Evolutionary conservation across 2,797 vertebrate species (phyloP).

Genomic region (Malurus leucopterus): DNA sequence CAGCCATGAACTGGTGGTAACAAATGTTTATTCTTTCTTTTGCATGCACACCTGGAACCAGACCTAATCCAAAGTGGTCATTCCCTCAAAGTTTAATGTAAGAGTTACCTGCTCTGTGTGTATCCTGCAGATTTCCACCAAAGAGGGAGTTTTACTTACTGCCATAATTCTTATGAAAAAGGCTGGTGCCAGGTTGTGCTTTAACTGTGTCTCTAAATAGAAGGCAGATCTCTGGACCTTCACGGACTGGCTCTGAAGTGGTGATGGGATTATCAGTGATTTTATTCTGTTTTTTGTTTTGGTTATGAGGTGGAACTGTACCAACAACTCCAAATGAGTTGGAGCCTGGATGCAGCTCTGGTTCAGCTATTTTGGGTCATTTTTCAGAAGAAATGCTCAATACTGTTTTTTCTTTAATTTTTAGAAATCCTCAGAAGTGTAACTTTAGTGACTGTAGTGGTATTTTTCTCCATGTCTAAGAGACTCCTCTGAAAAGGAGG

Average conservation of each 20-base stretch:
- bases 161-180: fast-evolving
- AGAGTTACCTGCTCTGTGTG: background rate
- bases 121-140: background rate
- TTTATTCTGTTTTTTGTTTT: background rate
- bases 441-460: background rate
- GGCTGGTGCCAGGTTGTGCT: background rate
- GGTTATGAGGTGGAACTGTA: background rate
- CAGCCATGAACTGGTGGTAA: fast-evolving
- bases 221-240: background rate
- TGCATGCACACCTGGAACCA: background rate
- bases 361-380: background rate
- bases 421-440: background rate
- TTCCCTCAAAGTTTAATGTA: background rate
- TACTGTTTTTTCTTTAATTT: background rate
- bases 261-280: background rate
- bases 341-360: no score
- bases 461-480: background rate
- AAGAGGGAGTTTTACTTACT: background rate
- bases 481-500: background rate
- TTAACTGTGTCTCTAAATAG: background rate
- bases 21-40: background rate
- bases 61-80: background rate
- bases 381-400: background rate
- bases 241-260: background rate
- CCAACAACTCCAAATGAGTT: no score